Percentiles rank a stretch among this genome's conserved stretches.
Conservation (phyloP, 2,113 vertebrate genomes). For the Sapajus apella region DNA sequence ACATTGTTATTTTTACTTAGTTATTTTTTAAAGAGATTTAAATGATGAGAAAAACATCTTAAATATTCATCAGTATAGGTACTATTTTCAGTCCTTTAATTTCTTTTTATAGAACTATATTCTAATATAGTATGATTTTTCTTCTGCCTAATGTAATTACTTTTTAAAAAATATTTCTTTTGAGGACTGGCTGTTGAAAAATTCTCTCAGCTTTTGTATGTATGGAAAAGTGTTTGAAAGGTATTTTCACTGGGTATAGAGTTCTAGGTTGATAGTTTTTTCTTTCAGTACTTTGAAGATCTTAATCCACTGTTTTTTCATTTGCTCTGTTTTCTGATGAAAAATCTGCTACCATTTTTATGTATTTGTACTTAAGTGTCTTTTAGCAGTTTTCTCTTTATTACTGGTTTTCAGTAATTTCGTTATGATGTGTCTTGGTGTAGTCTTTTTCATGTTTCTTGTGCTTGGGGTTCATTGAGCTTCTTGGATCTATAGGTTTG, state of each 20-base stretch:
- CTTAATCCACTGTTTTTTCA: background rate
- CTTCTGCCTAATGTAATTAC: background rate
- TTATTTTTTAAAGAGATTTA: background rate
- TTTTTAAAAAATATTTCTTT: constrained; percentile 15
- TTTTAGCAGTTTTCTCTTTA: background rate
- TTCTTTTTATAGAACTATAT: background rate
- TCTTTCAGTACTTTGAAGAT: background rate
- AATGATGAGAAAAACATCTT: background rate
- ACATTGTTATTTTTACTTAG: background rate
- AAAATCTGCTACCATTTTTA: background rate
- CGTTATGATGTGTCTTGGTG: background rate
- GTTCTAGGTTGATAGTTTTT: background rate
- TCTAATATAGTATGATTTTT: constrained; percentile 18
- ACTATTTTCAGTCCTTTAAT: background rate
- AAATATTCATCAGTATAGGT: background rate
- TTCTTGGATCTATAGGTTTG: background rate
- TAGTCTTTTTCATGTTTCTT: background rate
- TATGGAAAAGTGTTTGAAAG: background rate
- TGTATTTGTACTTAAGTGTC: background rate
- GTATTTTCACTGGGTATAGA: background rate
- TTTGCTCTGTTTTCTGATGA: constrained; percentile 23
- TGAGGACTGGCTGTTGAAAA: background rate
- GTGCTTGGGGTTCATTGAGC: background rate
- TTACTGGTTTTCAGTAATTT: background rate
- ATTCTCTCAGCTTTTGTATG: background rate